Evolutionary conservation across 2,113 vertebrate species (phyloP), one percentile per base, ranked within the genome.

Genomic region (Vombatus ursinus): DNA sequence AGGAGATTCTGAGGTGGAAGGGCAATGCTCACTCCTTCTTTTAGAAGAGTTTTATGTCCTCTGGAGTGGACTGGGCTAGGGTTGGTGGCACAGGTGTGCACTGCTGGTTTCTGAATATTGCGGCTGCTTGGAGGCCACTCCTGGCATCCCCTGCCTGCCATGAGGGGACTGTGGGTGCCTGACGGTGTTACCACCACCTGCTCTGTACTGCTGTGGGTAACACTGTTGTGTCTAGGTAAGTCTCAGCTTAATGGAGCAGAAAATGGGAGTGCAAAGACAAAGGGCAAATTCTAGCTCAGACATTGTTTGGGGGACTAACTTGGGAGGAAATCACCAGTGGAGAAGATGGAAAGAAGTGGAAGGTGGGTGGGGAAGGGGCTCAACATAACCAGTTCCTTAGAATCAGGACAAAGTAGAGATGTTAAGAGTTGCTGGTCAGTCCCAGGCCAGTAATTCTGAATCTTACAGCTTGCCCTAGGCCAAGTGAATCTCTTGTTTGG

Each of bases 21-120:
- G 95, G 95, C 92, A 97, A 61, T n/a, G n/a, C n/a, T n/a, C n/a
- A 95, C 96, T 98, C 97, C 98, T 96, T 54, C 95, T 97, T 97
- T 61, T 52, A 50, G 28, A 49, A 91, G 84, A 91, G 52, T 52
- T 93, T 51, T 52, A 19, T 54, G 52, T 57, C 47, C 92, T 96
- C 89, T 52, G 10, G 3, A 26, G 91, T 95, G 84, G 26, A 68
- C n/a, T 92, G 51, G 7, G 48, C 50, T 61, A 61, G 84, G 3
- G 11, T 50, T 92, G 0, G 0, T 84, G 89, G 52, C 19, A 23
- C 52, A 3, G 4, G 52, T 52, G 52, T 52, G 19, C 5, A 22
- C 9, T 91, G 91, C 90, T 0, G 9, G 19, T 84, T 7, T n/a
- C 92, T 1, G 23, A 50, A 8, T n/a, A 37, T 61, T 28, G 57